A percentile compares a stretch with the other conserved stretches of the same genome.
Evolutionary conservation across 2,113 vertebrate species (phyloP).

Genomic region (Corythornis vintsioides): DNA sequence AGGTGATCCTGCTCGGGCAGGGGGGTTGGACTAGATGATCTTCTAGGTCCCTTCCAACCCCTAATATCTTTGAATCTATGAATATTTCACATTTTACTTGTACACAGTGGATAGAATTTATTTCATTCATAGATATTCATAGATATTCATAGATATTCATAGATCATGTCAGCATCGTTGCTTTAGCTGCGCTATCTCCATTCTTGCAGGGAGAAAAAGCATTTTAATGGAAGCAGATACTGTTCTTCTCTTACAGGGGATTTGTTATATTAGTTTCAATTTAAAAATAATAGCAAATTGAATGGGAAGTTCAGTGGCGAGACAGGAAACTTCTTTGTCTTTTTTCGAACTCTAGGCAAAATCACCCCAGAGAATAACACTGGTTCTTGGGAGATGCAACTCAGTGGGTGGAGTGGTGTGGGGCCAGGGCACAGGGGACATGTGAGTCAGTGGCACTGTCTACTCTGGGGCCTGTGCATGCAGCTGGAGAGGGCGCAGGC

Average conservation of each 20-base stretch:
- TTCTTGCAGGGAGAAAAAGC: not conserved
- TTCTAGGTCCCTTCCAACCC: too few relatives aligned
- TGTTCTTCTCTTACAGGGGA: not conserved
- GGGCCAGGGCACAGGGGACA: not conserved
- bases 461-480: rapidly evolving
- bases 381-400: rapidly evolving
- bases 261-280: not conserved
- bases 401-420: rapidly evolving
- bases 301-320: not conserved
- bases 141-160: too few relatives aligned
- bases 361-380: rapidly evolving
- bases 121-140: not conserved
- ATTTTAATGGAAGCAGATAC: not conserved
- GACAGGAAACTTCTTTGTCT: not conserved
- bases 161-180: not conserved
- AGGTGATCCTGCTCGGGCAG: too few relatives aligned
- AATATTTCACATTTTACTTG: not conserved
- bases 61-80: too few relatives aligned
- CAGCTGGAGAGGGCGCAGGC: rapidly evolving
- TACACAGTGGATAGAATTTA: not conserved
- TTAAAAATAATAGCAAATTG: not conserved
- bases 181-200: not conserved
- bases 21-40: too few relatives aligned
- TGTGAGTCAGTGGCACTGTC: rapidly evolving
- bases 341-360: not conserved